Evolutionary conservation across 2,113 vertebrate genomes (phyloP).

Genomic region (Garra rufa): DNA sequence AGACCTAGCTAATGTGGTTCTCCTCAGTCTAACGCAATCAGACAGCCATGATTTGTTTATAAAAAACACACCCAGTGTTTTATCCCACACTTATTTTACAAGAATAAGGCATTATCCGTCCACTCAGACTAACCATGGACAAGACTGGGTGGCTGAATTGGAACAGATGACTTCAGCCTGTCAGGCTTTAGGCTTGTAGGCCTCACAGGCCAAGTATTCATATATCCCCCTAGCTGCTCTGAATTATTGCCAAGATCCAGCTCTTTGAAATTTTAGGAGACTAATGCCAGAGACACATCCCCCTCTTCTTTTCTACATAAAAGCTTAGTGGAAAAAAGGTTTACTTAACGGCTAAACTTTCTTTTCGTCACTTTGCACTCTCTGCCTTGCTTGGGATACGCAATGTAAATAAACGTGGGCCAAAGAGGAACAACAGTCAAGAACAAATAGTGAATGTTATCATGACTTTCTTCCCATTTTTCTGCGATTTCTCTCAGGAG

Average conservation of each 20-base stretch:
- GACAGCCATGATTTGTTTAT: constrained; percentile 42
- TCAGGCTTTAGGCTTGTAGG: constrained; percentile 32
- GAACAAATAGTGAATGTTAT: background rate
- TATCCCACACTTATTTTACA: constrained; percentile 12
- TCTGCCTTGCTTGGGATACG: background rate
- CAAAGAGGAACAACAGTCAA: background rate
- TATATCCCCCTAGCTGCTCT: constrained; percentile 46
- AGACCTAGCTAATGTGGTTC: constrained; percentile 7
- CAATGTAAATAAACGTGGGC: background rate
- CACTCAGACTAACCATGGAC: constrained; percentile 44
- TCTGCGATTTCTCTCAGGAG: background rate
- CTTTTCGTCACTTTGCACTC: background rate
- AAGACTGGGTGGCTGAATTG: constrained; percentile 55
- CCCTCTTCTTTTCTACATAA: background rate
- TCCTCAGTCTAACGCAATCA: constrained; percentile 37
- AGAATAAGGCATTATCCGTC: constrained; percentile 38
- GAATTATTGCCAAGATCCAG: constrained; percentile 55
- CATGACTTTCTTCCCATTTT: background rate
- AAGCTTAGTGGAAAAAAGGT: constrained; percentile 29
- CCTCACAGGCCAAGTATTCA: constrained; percentile 56
- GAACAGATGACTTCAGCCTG: constrained; percentile 50
- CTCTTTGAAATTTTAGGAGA: constrained; percentile 55
- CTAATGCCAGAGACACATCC: constrained; percentile 42
- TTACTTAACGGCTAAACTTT: constrained; percentile 13
- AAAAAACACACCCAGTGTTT: constrained; percentile 45